A percentile compares a stretch with the other conserved stretches of the same genome.
phyloP scores from a whole-genome alignment of 1,140 invertebrate species.

The Drosophila trapezifrons region DNA sequence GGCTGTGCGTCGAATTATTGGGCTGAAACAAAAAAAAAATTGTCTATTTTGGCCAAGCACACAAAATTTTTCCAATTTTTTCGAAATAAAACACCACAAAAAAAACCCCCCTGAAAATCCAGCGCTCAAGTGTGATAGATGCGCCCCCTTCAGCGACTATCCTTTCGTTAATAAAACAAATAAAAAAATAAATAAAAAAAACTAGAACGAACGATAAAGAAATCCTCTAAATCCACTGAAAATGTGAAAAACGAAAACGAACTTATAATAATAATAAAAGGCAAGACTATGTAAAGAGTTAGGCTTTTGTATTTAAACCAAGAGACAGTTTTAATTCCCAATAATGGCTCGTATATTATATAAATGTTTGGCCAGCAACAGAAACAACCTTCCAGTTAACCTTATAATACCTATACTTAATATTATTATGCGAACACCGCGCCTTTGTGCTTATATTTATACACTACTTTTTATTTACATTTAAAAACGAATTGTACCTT shows the following conservation, averaged over 20 bases:
- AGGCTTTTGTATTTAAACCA: slow-evolving; percentile 37
- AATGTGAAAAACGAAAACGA: slow-evolving; percentile 50
- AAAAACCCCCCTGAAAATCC: slow-evolving; percentile 39
- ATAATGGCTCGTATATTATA: slow-evolving; percentile 9
- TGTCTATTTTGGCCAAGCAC: slow-evolving; percentile 48
- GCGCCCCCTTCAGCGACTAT: slow-evolving; percentile 13
- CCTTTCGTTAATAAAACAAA: background rate
- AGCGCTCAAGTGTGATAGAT: slow-evolving; percentile 52
- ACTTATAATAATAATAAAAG: slow-evolving; percentile 23
- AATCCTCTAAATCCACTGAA: slow-evolving; percentile 9
- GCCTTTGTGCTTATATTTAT: slow-evolving; percentile 66
- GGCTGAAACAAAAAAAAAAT: slow-evolving; percentile 38
- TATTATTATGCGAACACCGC: slow-evolving; percentile 31
- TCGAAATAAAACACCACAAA: background rate
- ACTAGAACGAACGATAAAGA: slow-evolving; percentile 43
- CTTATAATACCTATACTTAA: slow-evolving; percentile 12
- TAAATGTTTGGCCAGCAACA: slow-evolving; percentile 12
- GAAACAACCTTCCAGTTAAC: slow-evolving; percentile 44
- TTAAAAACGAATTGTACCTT: slow-evolving; percentile 76
- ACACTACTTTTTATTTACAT: slow-evolving; percentile 61
- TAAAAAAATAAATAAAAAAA: slow-evolving; percentile 8
- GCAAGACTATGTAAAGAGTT: slow-evolving; percentile 19
- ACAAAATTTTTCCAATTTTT: slow-evolving; percentile 52
- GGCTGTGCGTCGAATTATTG: slow-evolving; percentile 50
- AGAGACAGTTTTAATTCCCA: slow-evolving; percentile 38